Evolutionary conservation across 2,113 vertebrate species (phyloP), one percentile per base, ranked within the genome.

Genomic region (Brachirus orientalis): DNA sequence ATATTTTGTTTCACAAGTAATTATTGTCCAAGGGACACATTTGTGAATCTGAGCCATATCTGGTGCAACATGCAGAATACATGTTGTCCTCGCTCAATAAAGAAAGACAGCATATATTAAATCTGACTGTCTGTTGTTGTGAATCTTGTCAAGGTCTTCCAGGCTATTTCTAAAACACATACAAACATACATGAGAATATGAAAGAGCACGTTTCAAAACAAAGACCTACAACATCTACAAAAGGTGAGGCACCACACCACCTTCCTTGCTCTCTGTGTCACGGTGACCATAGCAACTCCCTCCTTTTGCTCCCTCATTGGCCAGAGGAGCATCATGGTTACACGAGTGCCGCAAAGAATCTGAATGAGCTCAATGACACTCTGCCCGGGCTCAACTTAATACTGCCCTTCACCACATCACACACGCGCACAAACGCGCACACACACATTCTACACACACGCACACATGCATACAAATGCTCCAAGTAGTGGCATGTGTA

Each of bases 281-380:
- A 69, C 14, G 1, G 87, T 90, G 86, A 84, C 88, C 90, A 91
- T 89, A 77, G 90, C 85, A 90, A 90, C 90, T 82, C 79, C 88
- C 85, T 79, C 85, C 80, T 69, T 58, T 16, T 38, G 59, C 72
- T 63, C 77, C 69, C 72, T 82, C 64, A 89, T 87, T 90, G 87
- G 88, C 72, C 77, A 54, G 63, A 36, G 52, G 45, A 87, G 85
- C 58, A 64, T 89, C 84, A 82, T 86, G 77, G 86, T 80, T 85
- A 90, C 89, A 84, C 70, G 64, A 62, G 87, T 88, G 81, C 84
- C 65, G 83, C 77, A 75, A 77, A 86, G 89, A 89, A 92, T 90
- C 78, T 87, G 85, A 92, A 92, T 90, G 85, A 90, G 89, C 85
- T 89, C 79, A 79, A 87, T 86, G 82, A 84, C 86, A 89, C 80